Base-by-base conservation (phyloP, 2,797 vertebrate genomes). In the Gymnothorax javanicus region DNA sequence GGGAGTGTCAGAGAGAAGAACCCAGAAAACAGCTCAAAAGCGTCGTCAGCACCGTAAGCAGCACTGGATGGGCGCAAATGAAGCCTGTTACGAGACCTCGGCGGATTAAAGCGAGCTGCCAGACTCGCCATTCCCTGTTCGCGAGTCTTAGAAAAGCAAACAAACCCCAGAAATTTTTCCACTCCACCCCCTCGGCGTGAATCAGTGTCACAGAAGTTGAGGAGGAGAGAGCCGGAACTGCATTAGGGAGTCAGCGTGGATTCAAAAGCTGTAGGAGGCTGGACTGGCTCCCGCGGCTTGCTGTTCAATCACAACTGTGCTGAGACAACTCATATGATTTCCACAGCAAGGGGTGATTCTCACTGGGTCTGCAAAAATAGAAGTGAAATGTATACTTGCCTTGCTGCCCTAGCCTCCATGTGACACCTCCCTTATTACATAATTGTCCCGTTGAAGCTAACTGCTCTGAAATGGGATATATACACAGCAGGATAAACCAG, bases 1-100 rank as follows among this genome's bases (percentile, higher is more conserved):
- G 13, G 25, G 62, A 73, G 57, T 58, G 4, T 86, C 81, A 81
- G 84, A 33, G 83, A 87, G 59, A 86, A 67, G 75, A 5, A 15
- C 12, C 9, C 13, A 59, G 15, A 54, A 67, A 23, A 81, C 84
- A 82, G 33, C 33, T 75, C 33, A 33, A 6, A 3, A 33, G 71
- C 33, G 13, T 43, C 20, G 73, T 77, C 50, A 77, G 20, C 43
- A 77, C 73, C 20, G 33, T 52, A 17, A 52, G 17, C 20, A 77
- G 43, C 6, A 50, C 73, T 7, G 73, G 43, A 17, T 50, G 73
- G 52, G 33, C 6, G 43, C 33, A 20, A 50, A 13, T 77, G 73
- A 77, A 77, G 73, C 12, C 5, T 77, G 73, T 15, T 50, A 43
- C 6, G 69, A 33, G 69, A 52, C 33, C 15, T 6, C 6, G 52